Evolutionary conservation across 2,888 invertebrate genomes (phyloP).

Genomic region (Ormyrus pomaceus): DNA sequence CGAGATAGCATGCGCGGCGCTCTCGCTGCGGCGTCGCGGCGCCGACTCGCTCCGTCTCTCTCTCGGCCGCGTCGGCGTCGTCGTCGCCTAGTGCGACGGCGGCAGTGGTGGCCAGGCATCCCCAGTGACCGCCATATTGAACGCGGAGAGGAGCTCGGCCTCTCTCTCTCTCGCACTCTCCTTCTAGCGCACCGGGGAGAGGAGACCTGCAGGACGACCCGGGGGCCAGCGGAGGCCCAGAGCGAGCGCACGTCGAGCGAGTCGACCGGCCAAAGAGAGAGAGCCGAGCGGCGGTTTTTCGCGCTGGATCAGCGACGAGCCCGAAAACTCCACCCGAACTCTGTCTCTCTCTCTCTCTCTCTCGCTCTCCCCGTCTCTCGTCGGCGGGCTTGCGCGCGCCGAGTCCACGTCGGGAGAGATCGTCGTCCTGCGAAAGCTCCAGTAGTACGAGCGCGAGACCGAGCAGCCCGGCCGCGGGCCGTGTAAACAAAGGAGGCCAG

Average conservation of each 20-base stretch:
- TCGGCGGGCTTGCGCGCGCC: background rate
- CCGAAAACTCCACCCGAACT: background rate
- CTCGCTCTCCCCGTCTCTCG: background rate
- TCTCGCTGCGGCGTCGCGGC: conserved; percentile 39
- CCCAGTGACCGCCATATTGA: conserved; percentile 71
- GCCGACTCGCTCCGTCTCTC: conserved; percentile 43
- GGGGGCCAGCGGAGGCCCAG: too few species aligned
- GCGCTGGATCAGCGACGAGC: background rate
- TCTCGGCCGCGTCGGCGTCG: conserved; percentile 67
- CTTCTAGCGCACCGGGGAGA: background rate
- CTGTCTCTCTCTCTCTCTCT: conserved; percentile 32
- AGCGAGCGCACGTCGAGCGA: too few species aligned
- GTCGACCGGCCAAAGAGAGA: background rate
- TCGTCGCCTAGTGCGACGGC: conserved; percentile 65
- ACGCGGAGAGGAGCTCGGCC: conserved; percentile 56
- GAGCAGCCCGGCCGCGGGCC: background rate
- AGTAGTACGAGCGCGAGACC: conserved; percentile 55
- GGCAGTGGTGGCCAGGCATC: conserved; percentile 67
- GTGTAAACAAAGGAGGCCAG: conserved; percentile 6
- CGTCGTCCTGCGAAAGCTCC: background rate
- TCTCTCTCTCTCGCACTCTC: too few species aligned
- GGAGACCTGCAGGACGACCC: too few species aligned
- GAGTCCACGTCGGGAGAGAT: conserved; percentile 44
- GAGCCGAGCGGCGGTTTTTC: background rate
- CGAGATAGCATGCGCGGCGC: background rate